Evolutionary conservation across 2,888 invertebrate genomes (phyloP), one percentile per base, ranked within the genome.

Genomic region (Hypomecis punctinalis): DNA sequence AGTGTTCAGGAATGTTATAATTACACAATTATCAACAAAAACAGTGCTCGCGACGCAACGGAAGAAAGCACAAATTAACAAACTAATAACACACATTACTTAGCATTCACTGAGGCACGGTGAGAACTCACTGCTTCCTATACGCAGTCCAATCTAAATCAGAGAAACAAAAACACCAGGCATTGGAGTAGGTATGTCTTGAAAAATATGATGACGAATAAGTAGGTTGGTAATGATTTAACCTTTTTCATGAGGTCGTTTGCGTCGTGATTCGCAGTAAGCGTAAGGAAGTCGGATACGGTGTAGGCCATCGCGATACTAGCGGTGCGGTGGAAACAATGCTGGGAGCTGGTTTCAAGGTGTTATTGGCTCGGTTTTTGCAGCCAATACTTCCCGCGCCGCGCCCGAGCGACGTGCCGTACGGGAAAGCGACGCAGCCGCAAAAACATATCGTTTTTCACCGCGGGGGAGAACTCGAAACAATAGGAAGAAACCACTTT

Each of bases 401-500:
- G 55, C 40, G 36, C 45, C 42, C 51, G 55, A 60, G 51, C 36
- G 66, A 57, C 61, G 64, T 55, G 53, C 74, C 67, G 74, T 72
- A 69, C 84, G 85, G 86, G 91, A 91, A 89, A 91, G 89, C 86
- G 78, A 59, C 69, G 74, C 74, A 71, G 71, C 68, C 71, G 75
- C 79, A 81, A 84, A 83, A 83, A 76, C 76, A 72, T 63, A 69
- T 67, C 72, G 78, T 86, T 88, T 86, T 90, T 88, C 80, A 81
- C 76, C 70, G 73, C 74, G 69, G 74, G 77, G 76, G 74, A 72
- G 72, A 73, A 72, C 75, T 74, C 70, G 73, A 75, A 90, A 92
- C 92, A 92, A 92, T 92, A 86, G 89, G 88, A 90, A 85, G 89
- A 90, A 90, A 90, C 84, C 81, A 81, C 79, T 81, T 80, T 84